These are phyloP conservation scores for Anadara kagoshimensis DNA, from an alignment of 1,140 invertebrate genomes.

Conservation along the genomic window DNA sequence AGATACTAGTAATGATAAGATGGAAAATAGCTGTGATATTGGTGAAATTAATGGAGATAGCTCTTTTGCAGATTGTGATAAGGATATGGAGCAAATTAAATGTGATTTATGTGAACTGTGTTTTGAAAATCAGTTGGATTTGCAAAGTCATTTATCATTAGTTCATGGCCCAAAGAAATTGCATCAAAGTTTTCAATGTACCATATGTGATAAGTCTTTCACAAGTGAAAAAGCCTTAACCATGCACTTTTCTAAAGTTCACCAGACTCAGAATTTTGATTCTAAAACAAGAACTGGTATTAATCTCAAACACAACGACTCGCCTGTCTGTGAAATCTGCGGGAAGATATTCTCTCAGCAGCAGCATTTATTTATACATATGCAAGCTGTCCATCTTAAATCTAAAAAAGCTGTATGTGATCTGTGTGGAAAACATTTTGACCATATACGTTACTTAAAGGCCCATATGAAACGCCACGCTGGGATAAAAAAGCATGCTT, in stretches of 20 bases:
- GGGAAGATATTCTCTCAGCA: constrained; percentile 10
- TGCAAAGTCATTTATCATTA: constrained; percentile 5
- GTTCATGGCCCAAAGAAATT: constrained; percentile 8
- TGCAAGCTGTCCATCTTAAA: constrained; percentile 7
- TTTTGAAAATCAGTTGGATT: constrained; percentile 1
- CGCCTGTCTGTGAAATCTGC: constrained; percentile 11
- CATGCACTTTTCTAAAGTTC: neutral
- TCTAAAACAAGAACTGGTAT: too few relatives aligned
- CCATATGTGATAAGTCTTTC: neutral
- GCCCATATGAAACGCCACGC: constrained; percentile 20
- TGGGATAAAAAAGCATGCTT: constrained; percentile 26
- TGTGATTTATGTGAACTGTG: constrained; percentile 31
- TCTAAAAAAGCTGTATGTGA: constrained; percentile 76
- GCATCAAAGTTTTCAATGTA: neutral
- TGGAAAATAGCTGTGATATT: too few relatives aligned
- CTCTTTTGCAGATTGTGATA: too few relatives aligned
- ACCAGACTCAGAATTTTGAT: neutral
- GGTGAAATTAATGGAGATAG: too few relatives aligned
- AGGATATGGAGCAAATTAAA: neutral
- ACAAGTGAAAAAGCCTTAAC: neutral
- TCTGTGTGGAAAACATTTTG: constrained; percentile 89
- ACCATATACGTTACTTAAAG: constrained; percentile 11
- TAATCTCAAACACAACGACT: neutral
- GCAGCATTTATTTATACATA: constrained; percentile 10
- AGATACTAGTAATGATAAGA: too few relatives aligned